Base-by-base conservation (phyloP, 2,888 invertebrate species). In the Leptopterna dolabrata region DNA sequence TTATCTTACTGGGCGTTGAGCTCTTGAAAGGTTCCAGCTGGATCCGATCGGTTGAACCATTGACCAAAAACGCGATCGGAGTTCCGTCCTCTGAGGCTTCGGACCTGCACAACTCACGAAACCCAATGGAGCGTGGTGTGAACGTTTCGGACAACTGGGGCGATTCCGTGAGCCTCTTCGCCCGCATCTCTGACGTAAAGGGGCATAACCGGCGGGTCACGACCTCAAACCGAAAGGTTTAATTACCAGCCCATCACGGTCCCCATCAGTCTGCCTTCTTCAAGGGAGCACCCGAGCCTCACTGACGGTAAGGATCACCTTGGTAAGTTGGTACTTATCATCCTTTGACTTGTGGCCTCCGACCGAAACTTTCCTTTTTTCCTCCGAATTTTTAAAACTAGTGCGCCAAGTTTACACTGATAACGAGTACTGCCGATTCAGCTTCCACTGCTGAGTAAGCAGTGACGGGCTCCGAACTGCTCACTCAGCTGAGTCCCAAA, bases 111-210 rank as follows among this genome's bases (percentile, higher is more conserved):
- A 27, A 13, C 73, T 29, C 73, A 76, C 73, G 73, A 76, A 76
- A n/a, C 19, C 73, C 73, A 76, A 7, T 29, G n/a, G 73, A 76
- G 73, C 73, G 73, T 76, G 73, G 73, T 76, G 73, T 76, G 73
- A 76, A 76, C 73, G 73, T 76, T 76, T 29, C 73, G 73, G 73
- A 76, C 73, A 76, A 76, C 41, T 76, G 73, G 73, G 73, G 36
- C 73, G 73, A 76, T 76, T 76, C 73, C 73, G 73, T 76, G 73
- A 76, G 41, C 36, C 36, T 41, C 73, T 30, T 76, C 73, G 16
- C 36, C 73, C 30, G 36, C 41, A 30, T 41, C 36, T 76, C 30
- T 76, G 73, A 76, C 73, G 73, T 76, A 76, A 76, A 76, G 36
- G 41, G 30, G 30, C 73, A 19, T 41, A 76, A 30, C n/a, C 14